These are phyloP conservation scores for Nibea albiflora DNA, from an alignment of 2,113 vertebrate species.

Conservation along the genomic window DNA sequence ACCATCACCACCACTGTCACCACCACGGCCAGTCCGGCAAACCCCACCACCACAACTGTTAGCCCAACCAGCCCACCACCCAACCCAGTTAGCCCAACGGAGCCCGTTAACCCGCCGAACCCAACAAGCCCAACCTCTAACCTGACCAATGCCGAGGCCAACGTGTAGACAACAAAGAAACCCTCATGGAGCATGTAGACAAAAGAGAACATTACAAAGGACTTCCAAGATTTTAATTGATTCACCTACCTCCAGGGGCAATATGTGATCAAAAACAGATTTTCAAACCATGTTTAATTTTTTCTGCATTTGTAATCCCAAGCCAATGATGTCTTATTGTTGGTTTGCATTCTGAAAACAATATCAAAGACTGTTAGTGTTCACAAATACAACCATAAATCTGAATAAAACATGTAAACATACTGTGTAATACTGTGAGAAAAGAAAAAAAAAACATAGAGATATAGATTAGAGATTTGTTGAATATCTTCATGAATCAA, in stretches of 20 bases:
- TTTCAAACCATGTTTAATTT: conserved; percentile 76
- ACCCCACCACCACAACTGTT: conserved; percentile 62
- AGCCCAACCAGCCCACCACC: conserved; percentile 69
- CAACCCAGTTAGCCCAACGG: conserved; percentile 68
- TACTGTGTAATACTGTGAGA: conserved; percentile 85
- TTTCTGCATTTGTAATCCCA: conserved; percentile 80
- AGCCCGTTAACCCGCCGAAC: conserved; percentile 67
- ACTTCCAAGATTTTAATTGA: conserved; percentile 94
- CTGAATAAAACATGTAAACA: conserved; percentile 74
- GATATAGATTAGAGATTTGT: conserved; percentile 84
- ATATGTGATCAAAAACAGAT: conserved; percentile 85
- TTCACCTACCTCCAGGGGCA: conserved; percentile 98
- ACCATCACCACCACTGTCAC: conserved; percentile 51
- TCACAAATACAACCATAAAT: conserved; percentile 76
- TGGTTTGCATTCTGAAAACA: conserved; percentile 78
- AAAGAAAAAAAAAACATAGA: conserved; percentile 78
- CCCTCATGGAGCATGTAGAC: conserved; percentile 84
- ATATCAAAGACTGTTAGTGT: conserved; percentile 85
- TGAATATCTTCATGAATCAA: conserved; percentile 84
- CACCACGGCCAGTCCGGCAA: conserved; percentile 41
- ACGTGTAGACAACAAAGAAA: conserved; percentile 87
- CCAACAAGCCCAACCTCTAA: conserved; percentile 82
- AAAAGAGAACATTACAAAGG: conserved; percentile 91
- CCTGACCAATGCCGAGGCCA: conserved; percentile 93
- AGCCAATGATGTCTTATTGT: conserved; percentile 73